A percentile compares a stretch with the other conserved stretches of the same genome.
phyloP scores from a whole-genome alignment of 1,140 invertebrate species.

The Rhopalosiphum padi region DNA sequence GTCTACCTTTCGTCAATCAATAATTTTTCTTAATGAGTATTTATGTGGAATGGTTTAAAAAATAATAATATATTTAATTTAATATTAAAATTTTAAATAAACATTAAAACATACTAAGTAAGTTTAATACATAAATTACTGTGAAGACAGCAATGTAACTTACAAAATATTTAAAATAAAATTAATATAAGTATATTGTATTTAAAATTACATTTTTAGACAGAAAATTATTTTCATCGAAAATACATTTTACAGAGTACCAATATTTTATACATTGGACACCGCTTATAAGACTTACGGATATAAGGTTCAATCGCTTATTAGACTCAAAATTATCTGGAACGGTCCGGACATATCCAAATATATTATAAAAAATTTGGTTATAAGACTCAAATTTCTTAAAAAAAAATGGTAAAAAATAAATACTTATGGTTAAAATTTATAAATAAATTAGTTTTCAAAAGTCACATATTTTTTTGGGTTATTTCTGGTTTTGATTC shows the following conservation, averaged over 20 bases:
- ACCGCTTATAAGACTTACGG: no score
- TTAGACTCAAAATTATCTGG: no score
- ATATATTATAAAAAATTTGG: no score
- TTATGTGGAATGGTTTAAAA: background rate
- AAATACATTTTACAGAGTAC: background rate
- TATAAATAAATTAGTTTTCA: no score
- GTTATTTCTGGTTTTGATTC: no score
- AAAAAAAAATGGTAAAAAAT: no score
- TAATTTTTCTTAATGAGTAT: background rate
- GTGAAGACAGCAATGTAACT: background rate
- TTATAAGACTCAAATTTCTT: no score
- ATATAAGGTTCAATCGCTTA: no score
- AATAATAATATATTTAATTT: background rate
- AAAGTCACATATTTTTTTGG: no score
- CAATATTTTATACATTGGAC: background rate
- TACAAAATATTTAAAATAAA: background rate
- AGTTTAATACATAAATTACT: background rate
- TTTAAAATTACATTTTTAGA: background rate
- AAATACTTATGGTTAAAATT: no score
- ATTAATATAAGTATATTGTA: background rate
- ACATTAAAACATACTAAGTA: background rate
- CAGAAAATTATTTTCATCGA: background rate
- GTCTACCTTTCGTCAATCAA: background rate
- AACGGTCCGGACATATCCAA: no score
- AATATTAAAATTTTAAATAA: background rate